A percentile compares a stretch with the other conserved stretches of the same genome.
These are phyloP conservation scores for Acheta domesticus DNA, from an alignment of 2,888 invertebrate genomes.

Conservation along the genomic window DNA sequence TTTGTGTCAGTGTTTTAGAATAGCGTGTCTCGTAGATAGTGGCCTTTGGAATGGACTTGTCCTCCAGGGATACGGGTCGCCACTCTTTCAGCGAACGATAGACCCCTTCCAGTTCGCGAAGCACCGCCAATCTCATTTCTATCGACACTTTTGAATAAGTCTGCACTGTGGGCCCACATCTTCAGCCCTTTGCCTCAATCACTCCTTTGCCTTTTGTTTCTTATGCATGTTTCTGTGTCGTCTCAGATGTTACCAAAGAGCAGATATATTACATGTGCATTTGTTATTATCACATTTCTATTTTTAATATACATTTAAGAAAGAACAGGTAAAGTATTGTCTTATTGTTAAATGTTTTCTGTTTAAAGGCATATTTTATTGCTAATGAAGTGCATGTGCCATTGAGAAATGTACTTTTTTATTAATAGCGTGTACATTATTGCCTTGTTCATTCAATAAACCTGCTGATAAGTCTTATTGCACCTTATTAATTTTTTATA, in stretches of 20 bases:
- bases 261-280: neutral
- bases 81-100: neutral
- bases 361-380: neutral
- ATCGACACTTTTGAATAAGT: neutral
- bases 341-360: neutral
- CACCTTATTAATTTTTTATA: too few species aligned
- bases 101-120: neutral
- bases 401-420: too few species aligned
- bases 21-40: neutral
- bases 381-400: neutral
- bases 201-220: neutral
- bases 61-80: neutral
- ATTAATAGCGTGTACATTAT: too few species aligned
- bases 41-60: neutral
- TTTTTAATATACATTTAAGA: neutral
- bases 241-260: neutral
- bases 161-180: neutral
- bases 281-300: neutral
- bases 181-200: neutral
- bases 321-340: neutral
- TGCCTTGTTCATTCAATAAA: too few species aligned
- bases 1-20: neutral
- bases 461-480: too few species aligned
- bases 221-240: constrained; percentile 5
- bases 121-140: neutral